phyloP scores from a whole-genome alignment of 2,888 invertebrate genomes.

The Lymantria dispar region DNA sequence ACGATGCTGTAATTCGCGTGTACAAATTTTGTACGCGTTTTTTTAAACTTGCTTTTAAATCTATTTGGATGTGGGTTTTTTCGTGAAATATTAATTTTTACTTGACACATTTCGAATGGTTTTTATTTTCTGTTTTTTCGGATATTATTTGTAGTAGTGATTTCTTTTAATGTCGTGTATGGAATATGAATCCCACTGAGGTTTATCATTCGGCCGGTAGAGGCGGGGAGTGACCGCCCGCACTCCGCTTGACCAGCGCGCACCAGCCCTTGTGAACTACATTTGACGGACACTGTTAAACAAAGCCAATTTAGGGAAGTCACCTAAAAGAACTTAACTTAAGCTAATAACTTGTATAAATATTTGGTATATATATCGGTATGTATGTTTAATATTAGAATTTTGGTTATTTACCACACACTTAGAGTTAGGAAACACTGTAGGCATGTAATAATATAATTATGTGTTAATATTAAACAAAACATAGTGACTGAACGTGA shows the following conservation, averaged over 20 bases:
- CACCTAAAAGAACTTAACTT: constrained; percentile 81
- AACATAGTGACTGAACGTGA: constrained; percentile 80
- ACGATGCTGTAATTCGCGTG: constrained; percentile 47
- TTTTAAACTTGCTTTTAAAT: constrained; percentile 58
- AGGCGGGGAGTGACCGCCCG: constrained; percentile 21
- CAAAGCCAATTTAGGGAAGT: constrained; percentile 79
- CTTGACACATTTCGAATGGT: constrained; percentile 49
- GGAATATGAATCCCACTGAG: constrained; percentile 22
- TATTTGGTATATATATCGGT: constrained; percentile 81
- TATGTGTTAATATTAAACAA: constrained; percentile 80
- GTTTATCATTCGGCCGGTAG: constrained; percentile 27
- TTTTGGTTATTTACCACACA: constrained; percentile 82
- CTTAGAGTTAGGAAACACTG: constrained; percentile 78
- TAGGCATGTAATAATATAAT: constrained; percentile 79
- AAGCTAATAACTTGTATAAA: constrained; percentile 82
- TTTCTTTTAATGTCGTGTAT: constrained; percentile 68
- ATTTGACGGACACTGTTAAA: constrained; percentile 75
- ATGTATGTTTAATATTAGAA: constrained; percentile 82
- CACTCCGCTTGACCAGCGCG: constrained; percentile 31
- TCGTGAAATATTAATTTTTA: constrained; percentile 56
- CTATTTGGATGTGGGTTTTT: constrained; percentile 77
- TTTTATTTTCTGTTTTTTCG: constrained; percentile 43
- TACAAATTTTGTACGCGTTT: constrained; percentile 49
- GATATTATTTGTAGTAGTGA: constrained; percentile 54
- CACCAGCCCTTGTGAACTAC: constrained; percentile 43